These are phyloP conservation scores for Psammodynastes pulverulentus DNA, from an alignment of 2,113 vertebrate species.

Conservation along the genomic window DNA sequence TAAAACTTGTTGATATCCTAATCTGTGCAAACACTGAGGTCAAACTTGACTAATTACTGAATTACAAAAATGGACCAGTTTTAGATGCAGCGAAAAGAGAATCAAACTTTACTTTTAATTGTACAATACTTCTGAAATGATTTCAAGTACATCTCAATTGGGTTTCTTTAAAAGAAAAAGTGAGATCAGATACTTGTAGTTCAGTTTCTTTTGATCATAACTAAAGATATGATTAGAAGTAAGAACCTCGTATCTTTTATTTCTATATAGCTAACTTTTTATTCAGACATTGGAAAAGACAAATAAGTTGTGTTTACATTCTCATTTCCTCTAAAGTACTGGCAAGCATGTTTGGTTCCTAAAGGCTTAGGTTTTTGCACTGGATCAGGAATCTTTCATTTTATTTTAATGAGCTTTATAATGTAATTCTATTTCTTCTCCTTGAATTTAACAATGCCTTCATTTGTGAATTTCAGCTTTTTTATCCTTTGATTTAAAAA, in stretches of 20 bases:
- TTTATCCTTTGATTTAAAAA: background rate
- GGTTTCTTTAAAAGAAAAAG: background rate
- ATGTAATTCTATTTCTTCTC: background rate
- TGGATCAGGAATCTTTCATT: background rate
- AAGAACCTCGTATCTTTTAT: fast-evolving
- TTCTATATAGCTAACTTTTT: background rate
- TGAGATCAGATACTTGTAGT: fast-evolving
- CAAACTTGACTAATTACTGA: background rate
- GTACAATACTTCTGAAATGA: background rate
- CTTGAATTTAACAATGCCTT: background rate
- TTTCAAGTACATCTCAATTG: background rate
- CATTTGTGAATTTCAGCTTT: background rate
- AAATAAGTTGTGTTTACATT: background rate
- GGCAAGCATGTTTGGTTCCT: background rate
- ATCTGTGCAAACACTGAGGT: background rate
- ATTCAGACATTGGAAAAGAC: background rate
- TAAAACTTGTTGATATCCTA: fast-evolving
- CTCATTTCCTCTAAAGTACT: background rate
- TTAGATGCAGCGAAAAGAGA: background rate
- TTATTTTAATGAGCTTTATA: background rate
- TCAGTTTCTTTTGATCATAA: background rate
- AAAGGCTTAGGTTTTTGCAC: background rate
- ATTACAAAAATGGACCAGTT: background rate
- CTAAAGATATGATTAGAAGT: background rate
- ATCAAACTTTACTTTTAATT: too few relatives aligned